phyloP scores from a whole-genome alignment of 2,888 invertebrate species.

The Thereva unica region DNA sequence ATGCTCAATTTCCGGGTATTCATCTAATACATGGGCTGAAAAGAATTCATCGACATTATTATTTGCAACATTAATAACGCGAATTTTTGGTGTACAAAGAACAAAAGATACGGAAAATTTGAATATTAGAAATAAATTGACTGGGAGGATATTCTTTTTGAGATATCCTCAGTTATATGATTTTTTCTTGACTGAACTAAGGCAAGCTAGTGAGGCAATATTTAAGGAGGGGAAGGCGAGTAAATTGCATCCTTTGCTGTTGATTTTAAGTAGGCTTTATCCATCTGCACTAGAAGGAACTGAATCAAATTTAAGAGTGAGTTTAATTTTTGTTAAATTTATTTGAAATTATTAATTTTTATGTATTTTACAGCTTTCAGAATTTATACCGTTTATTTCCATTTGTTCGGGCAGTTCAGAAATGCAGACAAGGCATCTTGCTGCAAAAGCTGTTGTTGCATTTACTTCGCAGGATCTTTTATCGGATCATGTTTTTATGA shows the following conservation, averaged over 20 bases:
- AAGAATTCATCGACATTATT: constrained; percentile 85
- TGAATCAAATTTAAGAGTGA: constrained; percentile 69
- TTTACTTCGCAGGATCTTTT: constrained; percentile 59
- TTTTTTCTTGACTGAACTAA: constrained; percentile 60
- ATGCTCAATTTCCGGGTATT: constrained; percentile 75
- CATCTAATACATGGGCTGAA: constrained; percentile 76
- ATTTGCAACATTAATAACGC: constrained; percentile 78
- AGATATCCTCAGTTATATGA: constrained; percentile 64
- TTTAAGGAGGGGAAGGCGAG: constrained; percentile 54
- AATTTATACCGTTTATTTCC: constrained; percentile 68
- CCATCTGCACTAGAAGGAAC: constrained; percentile 74
- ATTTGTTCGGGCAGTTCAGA: constrained; percentile 69
- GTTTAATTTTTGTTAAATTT: not conserved
- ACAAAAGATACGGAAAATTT: constrained; percentile 64
- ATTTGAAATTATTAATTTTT: constrained; percentile 36
- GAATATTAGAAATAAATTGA: constrained; percentile 70
- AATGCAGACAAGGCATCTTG: constrained; percentile 71
- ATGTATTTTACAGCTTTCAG: constrained; percentile 61
- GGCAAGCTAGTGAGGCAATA: constrained; percentile 48
- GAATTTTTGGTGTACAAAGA: constrained; percentile 85
- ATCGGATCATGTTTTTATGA: constrained; percentile 24
- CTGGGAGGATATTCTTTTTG: constrained; percentile 79
- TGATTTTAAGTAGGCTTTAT: constrained; percentile 77
- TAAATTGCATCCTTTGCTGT: constrained; percentile 74
- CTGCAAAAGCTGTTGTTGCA: constrained; percentile 71